Conservation (phyloP, 2,113 vertebrate species). For the Oryzias curvinotus region DNA sequence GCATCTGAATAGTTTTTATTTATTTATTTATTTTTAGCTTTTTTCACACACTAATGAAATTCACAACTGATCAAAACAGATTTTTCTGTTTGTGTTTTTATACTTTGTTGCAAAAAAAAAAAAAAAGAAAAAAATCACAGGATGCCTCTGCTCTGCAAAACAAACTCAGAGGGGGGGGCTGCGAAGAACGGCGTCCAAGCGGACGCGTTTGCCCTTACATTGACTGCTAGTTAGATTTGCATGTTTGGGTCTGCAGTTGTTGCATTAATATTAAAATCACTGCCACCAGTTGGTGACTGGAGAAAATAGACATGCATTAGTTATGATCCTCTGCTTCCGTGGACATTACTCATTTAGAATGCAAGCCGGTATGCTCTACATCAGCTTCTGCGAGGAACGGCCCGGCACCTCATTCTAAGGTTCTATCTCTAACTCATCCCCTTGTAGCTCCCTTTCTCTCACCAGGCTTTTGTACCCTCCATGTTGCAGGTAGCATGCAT, state of each 20-base stretch:
- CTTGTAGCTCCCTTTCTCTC: background rate
- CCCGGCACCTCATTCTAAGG: slow-evolving; percentile 32
- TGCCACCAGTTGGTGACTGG: slow-evolving; percentile 53
- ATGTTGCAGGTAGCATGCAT: slow-evolving; percentile 92
- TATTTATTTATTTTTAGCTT: slow-evolving; percentile 29
- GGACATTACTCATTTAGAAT: slow-evolving; percentile 64
- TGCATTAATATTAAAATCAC: slow-evolving; percentile 73
- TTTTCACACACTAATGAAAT: slow-evolving; percentile 59
- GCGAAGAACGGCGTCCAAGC: slow-evolving; percentile 53
- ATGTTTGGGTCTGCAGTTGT: slow-evolving; percentile 57
- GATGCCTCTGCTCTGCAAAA: slow-evolving; percentile 52
- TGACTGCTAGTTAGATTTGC: slow-evolving; percentile 62
- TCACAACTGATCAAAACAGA: slow-evolving; percentile 65
- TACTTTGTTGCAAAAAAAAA: slow-evolving; percentile 12
- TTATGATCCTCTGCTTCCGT: slow-evolving; percentile 65
- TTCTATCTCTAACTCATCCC: slow-evolving; percentile 11
- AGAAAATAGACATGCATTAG: slow-evolving; percentile 74
- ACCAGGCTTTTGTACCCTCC: slow-evolving; percentile 50
- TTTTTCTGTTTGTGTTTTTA: slow-evolving; percentile 59
- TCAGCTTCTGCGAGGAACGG: slow-evolving; percentile 53
- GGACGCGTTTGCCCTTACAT: slow-evolving; percentile 63
- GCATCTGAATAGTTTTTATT: slow-evolving; percentile 29
- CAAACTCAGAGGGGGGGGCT: slow-evolving; percentile 46
- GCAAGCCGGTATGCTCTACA: slow-evolving; percentile 53
- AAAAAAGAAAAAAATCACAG: slow-evolving; percentile 45